Evolutionary conservation across 2,888 invertebrate species (phyloP).

Genomic region (Cyclophora albipunctata): DNA sequence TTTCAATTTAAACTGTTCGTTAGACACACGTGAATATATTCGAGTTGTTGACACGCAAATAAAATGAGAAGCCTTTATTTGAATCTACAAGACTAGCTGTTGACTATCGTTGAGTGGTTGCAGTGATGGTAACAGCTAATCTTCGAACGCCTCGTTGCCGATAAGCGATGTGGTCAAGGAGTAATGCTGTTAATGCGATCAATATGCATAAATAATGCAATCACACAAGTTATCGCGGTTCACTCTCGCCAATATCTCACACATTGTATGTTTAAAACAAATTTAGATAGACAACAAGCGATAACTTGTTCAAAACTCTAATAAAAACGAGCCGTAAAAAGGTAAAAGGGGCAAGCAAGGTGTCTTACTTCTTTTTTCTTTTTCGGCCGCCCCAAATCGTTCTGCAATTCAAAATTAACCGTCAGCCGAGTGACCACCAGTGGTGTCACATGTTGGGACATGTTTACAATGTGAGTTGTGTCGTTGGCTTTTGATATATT

Average conservation of each 20-base stretch:
- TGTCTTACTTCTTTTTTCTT: slow-evolving; percentile 98
- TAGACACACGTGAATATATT: slow-evolving; percentile 11
- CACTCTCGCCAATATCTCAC: slow-evolving; percentile 48
- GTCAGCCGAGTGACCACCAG: slow-evolving; percentile 41
- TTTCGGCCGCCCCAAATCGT: slow-evolving; percentile 97
- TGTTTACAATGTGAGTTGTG: too few relatives aligned
- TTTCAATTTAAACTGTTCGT: too few relatives aligned
- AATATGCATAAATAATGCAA: slow-evolving; percentile 62
- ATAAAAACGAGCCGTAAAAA: slow-evolving; percentile 71
- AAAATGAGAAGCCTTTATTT: slow-evolving; percentile 59
- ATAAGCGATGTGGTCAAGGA: slow-evolving; percentile 67
- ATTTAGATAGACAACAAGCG: slow-evolving; percentile 56
- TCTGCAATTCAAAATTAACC: slow-evolving; percentile 80
- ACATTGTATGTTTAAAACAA: slow-evolving; percentile 36
- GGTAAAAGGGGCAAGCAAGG: slow-evolving; percentile 77
- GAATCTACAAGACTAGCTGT: slow-evolving; percentile 59
- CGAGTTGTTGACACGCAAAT: slow-evolving; percentile 45
- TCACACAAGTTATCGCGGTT: slow-evolving; percentile 66
- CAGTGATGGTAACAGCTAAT: slow-evolving; percentile 49
- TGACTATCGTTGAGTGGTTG: slow-evolving; percentile 19
- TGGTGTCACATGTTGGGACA: not conserved
- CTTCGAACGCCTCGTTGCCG: slow-evolving; percentile 48
- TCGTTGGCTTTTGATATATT: too few relatives aligned
- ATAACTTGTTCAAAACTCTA: slow-evolving; percentile 71
- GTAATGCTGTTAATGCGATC: slow-evolving; percentile 59